These are phyloP conservation scores for Chlorospingus semifuscus DNA, from an alignment of 2,797 vertebrate genomes.

Conservation along the genomic window DNA sequence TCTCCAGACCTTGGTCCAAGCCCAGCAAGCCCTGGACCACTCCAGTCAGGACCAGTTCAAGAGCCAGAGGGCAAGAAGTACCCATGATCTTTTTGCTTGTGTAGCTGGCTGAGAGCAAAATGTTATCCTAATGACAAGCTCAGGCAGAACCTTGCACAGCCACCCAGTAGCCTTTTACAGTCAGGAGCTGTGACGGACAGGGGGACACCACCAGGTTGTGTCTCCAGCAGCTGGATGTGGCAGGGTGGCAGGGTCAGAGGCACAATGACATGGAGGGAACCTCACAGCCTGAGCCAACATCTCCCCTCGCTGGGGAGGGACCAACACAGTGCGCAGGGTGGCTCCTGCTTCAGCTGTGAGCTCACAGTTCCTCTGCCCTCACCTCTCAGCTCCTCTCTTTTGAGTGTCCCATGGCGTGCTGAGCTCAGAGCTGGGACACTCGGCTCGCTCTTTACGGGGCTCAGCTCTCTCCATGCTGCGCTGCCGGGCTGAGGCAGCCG, in stretches of 20 bases:
- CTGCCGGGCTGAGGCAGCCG: neutral
- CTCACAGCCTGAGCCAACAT: neutral
- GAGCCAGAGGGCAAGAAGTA: neutral
- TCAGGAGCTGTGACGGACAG: neutral
- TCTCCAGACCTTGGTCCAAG: neutral
- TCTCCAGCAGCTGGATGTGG: neutral
- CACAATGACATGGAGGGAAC: neutral
- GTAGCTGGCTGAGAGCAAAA: neutral
- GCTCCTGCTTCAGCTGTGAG: neutral
- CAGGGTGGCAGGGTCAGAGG: neutral
- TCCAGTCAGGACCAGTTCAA: neutral
- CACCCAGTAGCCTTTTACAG: rapidly evolving
- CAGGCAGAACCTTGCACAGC: neutral
- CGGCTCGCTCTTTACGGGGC: rapidly evolving
- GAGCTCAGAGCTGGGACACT: neutral
- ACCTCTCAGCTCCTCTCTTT: neutral
- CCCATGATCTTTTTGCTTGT: neutral
- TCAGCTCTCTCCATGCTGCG: neutral
- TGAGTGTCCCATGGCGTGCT: rapidly evolving
- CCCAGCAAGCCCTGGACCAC: neutral
- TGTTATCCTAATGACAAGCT: rapidly evolving
- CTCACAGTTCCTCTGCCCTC: neutral
- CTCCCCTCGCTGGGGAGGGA: neutral
- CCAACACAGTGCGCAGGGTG: rapidly evolving
- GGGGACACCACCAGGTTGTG: neutral